Percentiles rank a stretch among this genome's conserved stretches.
Evolutionary conservation across 1,140 invertebrate genomes (phyloP).

Genomic region (Platorchestia sp.): DNA sequence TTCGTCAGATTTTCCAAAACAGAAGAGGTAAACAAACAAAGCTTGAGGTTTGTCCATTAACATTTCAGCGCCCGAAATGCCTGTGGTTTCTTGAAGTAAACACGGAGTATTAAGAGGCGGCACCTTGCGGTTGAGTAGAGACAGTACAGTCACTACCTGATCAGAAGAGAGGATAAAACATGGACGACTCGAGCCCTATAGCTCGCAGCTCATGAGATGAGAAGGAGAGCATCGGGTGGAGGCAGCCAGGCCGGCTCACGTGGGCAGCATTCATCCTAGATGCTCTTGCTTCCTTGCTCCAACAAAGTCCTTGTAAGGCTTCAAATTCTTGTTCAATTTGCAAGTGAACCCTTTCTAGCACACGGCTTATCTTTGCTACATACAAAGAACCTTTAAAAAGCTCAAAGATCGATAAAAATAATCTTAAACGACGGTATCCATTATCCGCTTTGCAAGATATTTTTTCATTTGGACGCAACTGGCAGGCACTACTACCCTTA

Average conservation of each 20-base stretch:
- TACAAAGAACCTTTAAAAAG: background rate
- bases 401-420: background rate
- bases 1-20: background rate
- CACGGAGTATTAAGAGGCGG: background rate
- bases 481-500: conserved; percentile 33
- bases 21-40: background rate
- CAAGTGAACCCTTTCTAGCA: background rate
- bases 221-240: background rate
- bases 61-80: background rate
- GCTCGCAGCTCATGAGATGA: background rate
- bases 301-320: background rate
- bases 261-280: conserved; percentile 32
- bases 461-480: conserved; percentile 50
- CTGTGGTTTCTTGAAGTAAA: background rate
- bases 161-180: background rate
- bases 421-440: background rate
- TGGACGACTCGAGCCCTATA: background rate
- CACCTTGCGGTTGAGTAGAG: background rate
- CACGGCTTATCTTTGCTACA: background rate
- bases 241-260: background rate
- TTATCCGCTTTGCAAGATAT: background rate
- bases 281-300: background rate
- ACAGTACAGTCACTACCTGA: background rate
- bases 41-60: background rate
- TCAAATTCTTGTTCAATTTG: background rate